These are phyloP conservation scores for Pteromalus puparum DNA, from an alignment of 1,140 invertebrate species.

Conservation along the genomic window DNA sequence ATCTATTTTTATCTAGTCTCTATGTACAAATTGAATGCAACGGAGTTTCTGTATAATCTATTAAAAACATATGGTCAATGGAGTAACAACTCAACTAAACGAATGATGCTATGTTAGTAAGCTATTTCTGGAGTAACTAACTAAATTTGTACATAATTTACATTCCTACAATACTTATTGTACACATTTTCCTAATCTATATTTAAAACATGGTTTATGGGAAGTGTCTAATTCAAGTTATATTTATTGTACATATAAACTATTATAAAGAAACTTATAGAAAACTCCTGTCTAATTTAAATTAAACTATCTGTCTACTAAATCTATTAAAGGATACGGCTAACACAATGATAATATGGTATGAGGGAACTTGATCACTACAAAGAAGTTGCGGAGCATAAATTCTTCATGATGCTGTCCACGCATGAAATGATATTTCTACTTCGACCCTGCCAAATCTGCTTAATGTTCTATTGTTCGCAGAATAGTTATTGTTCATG, in stretches of 20 bases:
- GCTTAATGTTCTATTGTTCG: conserved; percentile 43
- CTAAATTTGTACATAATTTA: conserved; percentile 14
- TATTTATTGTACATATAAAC: conserved; percentile 31
- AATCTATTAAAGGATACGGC: conserved; percentile 52
- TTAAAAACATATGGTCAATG: conserved; percentile 19
- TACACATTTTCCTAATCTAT: conserved; percentile 22
- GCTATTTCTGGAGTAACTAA: conserved; percentile 38
- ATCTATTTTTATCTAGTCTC: not conserved
- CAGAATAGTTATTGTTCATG: conserved; percentile 44
- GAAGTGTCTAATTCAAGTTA: conserved; percentile 29
- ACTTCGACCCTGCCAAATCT: conserved; percentile 42
- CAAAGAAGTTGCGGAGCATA: conserved; percentile 45
- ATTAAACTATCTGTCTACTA: conserved; percentile 34
- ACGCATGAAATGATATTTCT: conserved; percentile 41
- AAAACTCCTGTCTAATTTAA: conserved; percentile 28
- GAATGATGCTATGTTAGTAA: not conserved
- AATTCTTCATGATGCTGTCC: conserved; percentile 25
- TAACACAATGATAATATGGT: conserved; percentile 47
- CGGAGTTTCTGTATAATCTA: conserved; percentile 5
- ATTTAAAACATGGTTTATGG: conserved; percentile 17
- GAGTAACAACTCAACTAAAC: not conserved
- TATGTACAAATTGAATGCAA: not conserved
- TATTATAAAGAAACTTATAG: conserved; percentile 23
- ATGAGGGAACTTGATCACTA: conserved; percentile 44
- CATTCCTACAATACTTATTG: not conserved